Conservation (phyloP, 2,113 vertebrate genomes). For the Pedetes capensis region DNA sequence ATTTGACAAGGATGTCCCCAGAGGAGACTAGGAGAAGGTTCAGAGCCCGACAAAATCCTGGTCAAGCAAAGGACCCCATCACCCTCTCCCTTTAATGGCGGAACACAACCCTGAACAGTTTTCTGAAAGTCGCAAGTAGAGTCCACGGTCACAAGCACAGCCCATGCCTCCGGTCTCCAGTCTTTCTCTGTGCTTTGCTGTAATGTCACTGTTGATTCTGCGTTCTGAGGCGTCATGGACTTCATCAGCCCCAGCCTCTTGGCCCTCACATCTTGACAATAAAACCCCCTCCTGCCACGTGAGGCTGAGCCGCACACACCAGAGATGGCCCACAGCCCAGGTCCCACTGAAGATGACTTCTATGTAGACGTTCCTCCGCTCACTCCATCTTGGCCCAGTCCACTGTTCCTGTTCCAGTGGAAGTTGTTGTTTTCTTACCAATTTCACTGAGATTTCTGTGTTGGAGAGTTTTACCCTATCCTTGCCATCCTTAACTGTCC, state of each 20-base stretch:
- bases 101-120: not conserved
- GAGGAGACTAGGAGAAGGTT: not conserved
- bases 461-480: not conserved
- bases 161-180: not conserved
- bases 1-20: not conserved
- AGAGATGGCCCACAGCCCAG: not conserved
- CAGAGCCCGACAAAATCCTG: not conserved
- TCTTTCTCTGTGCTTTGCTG: not conserved
- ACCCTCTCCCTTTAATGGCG: not conserved
- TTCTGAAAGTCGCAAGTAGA: not conserved
- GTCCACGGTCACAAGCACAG: not conserved
- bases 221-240: not conserved
- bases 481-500: slow-evolving; percentile 48
- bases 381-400: not conserved
- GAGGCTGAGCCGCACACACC: not conserved
- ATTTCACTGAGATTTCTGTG: not conserved
- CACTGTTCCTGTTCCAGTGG: not conserved
- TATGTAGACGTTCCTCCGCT: not conserved
- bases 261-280: not conserved
- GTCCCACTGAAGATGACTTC: not conserved
- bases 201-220: not conserved
- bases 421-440: not conserved
- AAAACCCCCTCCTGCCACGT: not conserved
- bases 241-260: not conserved
- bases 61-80: not conserved